Percentiles rank a stretch among this genome's conserved stretches.
phyloP scores from a whole-genome alignment of 2,797 vertebrate genomes.

The Alectoris magna region DNA sequence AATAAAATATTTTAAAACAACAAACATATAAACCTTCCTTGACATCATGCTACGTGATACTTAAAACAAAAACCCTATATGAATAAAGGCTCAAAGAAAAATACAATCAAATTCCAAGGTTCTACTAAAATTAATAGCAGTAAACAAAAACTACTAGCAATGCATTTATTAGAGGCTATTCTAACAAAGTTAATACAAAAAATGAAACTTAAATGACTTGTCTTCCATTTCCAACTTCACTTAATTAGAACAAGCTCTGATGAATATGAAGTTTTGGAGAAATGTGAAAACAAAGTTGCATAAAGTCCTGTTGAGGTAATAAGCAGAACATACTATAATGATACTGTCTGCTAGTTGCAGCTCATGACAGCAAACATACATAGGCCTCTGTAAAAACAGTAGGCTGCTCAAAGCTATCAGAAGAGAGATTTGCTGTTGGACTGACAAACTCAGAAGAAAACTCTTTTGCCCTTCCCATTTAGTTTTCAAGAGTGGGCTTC shows the following conservation, averaged over 20 bases:
- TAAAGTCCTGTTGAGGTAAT: background rate
- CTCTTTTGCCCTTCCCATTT: background rate
- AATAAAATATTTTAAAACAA: background rate
- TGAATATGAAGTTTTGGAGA: background rate
- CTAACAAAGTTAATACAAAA: background rate
- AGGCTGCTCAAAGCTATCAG: background rate
- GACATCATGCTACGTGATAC: background rate
- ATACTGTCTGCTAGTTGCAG: background rate
- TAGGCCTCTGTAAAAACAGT: background rate
- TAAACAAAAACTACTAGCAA: background rate
- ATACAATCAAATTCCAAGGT: background rate
- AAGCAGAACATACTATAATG: background rate
- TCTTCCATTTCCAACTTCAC: background rate
- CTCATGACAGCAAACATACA: background rate
- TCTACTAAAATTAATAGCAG: background rate
- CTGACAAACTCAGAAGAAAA: background rate
- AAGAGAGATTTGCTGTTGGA: background rate
- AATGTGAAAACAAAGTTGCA: background rate
- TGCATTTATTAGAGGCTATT: background rate
- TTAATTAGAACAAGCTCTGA: background rate
- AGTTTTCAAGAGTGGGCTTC: background rate
- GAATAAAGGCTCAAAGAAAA: background rate
- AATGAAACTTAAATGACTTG: background rate
- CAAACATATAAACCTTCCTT: background rate
- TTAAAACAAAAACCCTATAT: background rate